phyloP scores from a whole-genome alignment of 2,113 vertebrate species.

The Gopherus flavomarginatus region DNA sequence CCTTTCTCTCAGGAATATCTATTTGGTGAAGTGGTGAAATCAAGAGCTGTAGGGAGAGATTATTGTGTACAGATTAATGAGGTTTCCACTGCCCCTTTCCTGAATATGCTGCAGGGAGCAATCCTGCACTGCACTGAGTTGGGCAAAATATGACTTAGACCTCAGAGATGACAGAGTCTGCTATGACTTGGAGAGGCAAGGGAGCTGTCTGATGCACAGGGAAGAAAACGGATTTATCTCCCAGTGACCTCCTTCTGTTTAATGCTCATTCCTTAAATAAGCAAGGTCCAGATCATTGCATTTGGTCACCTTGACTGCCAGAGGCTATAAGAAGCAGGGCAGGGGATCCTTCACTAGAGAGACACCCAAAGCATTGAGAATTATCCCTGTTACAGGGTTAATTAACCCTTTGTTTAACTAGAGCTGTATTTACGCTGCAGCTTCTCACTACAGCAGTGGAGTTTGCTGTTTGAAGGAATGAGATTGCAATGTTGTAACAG shows the following conservation, averaged over 20 bases:
- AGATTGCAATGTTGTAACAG: not conserved
- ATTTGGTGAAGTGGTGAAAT: accelerated
- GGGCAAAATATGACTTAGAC: not conserved
- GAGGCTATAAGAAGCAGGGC: not conserved
- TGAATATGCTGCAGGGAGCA: not conserved
- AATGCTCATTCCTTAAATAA: accelerated
- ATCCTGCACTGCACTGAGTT: accelerated
- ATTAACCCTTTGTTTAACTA: not conserved
- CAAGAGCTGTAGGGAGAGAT: not conserved
- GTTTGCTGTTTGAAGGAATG: not conserved
- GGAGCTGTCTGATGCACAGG: not conserved
- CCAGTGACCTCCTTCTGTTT: accelerated
- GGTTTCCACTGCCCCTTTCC: not conserved
- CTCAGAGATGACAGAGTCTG: no score
- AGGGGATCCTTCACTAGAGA: not conserved
- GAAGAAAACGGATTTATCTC: accelerated
- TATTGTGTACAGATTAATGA: accelerated
- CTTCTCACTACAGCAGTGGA: accelerated
- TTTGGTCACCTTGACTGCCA: not conserved
- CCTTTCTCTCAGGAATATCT: not conserved
- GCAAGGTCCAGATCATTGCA: accelerated
- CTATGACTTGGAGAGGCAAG: not conserved
- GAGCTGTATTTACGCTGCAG: accelerated
- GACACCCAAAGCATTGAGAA: accelerated
- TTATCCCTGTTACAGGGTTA: accelerated